Evolutionary conservation across 1,140 invertebrate species (phyloP), one percentile per base, ranked within the genome.

Genomic region (Polyergus mexicanus): DNA sequence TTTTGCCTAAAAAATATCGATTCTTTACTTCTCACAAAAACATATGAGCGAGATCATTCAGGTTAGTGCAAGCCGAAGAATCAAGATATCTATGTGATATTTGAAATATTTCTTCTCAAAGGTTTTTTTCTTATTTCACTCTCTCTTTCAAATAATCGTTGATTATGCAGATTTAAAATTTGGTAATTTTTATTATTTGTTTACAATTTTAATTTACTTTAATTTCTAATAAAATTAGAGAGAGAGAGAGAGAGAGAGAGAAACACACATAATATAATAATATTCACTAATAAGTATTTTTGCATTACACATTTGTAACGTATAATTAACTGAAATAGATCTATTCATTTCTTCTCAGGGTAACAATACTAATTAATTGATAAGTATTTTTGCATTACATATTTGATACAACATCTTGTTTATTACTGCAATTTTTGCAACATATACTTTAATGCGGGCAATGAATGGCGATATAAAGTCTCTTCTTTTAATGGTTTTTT

Each of bases 341-440:
- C 32, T 58, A 11, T 16, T n/a, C 3, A 47, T 47, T 47, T 47
- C 44, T 47, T 1, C 41, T 11, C 13, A 3, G 4, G 13, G 16
- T 47, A 47, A 47, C 13, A 47, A 47, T 47, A 47, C 13, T 47
- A 47, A 47, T 16, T 47, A 47, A 47, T 13, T 47, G 11, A 47
- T 11, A 47, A 16, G 13, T 47, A 47, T 0, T 47, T 47, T 47
- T 0, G 44, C 3, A 10, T 44, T 44, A 16, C 44, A 47, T 47
- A 47, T 47, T 16, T 47, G 13, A 16, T 41, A n/a, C n/a, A 41
- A 41, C 41, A 41, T 10, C 41, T 41, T 41, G 16, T 4, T 54
- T 13, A 19, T 54, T 74, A 32, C 51, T 74, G 32, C 32, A 74
- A 74, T 38, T 54, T 74, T 77, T 16, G 38, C 38, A 22, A 44